Evolutionary conservation across 2,113 vertebrate species (phyloP), one percentile per base, ranked within the genome.

Genomic region (Meleagris gallopavo): DNA sequence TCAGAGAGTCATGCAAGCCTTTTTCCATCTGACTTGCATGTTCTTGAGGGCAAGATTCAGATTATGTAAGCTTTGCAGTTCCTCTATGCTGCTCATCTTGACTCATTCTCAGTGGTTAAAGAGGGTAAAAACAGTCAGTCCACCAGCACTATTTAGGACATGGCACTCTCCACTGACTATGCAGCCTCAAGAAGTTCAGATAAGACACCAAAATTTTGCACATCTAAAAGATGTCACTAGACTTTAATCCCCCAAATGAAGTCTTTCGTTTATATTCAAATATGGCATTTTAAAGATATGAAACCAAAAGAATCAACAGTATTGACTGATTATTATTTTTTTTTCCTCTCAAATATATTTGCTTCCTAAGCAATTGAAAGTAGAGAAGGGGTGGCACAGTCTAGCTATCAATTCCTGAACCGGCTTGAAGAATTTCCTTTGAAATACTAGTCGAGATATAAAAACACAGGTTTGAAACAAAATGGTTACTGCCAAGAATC

Each of bases 391-490:
- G 21, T 13, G 70, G 8, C 8, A 84, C 13, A 86, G 9, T 18
- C 66, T 52, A 82, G 13, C 9, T 64, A 85, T 55, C n/a, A 75
- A 32, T 25, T 88, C 61, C 74, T 84, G 41, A 86, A 78, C 19
- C 34, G 43, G 14, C 13, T 64, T 16, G 55, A 92, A 86, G 90
- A 86, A 7, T 10, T 55, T 88, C 8, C 0, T 66, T 60, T 60
- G 41, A 67, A 81, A 88, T 83, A 66, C 36, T 43, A 88, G 83
- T 80, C 14, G 77, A 38, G 24, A 15, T 20, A 81, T 5, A 78
- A 58, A 91, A 92, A 90, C 55, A 74, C 20, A 32, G 32, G 48
- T 71, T 81, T 89, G 10, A 71, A 90, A 94, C 86, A 41, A 67
- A 86, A 89, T 52, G 0, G 71, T 78, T 74, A 75, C 46, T 72